Evolutionary conservation across 2,888 invertebrate genomes (phyloP), one percentile per base, ranked within the genome.

Genomic region (Drosophila infuscata): DNA sequence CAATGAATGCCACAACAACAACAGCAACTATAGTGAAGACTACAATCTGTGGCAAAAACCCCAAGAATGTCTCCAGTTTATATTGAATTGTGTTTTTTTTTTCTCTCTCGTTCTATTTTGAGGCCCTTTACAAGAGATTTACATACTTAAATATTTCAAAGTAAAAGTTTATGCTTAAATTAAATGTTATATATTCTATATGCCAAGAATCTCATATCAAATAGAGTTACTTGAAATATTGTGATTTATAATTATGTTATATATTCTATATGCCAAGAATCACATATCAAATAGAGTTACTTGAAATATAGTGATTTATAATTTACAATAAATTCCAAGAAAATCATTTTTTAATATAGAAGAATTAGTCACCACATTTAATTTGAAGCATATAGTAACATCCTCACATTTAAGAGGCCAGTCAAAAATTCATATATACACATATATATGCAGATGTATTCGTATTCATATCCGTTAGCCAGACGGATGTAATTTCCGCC

Each of bases 1-100:
- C 79, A 79, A 79, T 79, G 73, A 79, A 69, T 70, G 62, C 67
- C 63, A 73, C 79, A 70, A 62, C 67, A 70, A 49, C 68, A 65
- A 46, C 32, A 48, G 32, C 46, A 51, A 29, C 36, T 48, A 59
- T 36, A 46, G 36, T 65, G 35, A 58, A 54, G 64, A 76, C 59
- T 64, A 71, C 63, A 68, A 58, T 25, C 68, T 62, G 57, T 61
- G 61, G 43, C 69, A 67, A 25, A 58, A 64, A 25, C 29, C 59
- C 57, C 49, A 35, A 57, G 72, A 72, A 64, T 54, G 15, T 65
- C 43, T 70, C 52, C 64, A 70, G 54, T 63, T 49, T 54, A 53
- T 48, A 67, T 62, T 78, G 51, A 78, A 68, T 57, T 48, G 65
- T 68, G 56, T 74, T 60, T 74, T 61, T 70, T 63, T 52, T 36